phyloP scores from a whole-genome alignment of 1,140 invertebrate genomes.

The Drosophila serrata region DNA sequence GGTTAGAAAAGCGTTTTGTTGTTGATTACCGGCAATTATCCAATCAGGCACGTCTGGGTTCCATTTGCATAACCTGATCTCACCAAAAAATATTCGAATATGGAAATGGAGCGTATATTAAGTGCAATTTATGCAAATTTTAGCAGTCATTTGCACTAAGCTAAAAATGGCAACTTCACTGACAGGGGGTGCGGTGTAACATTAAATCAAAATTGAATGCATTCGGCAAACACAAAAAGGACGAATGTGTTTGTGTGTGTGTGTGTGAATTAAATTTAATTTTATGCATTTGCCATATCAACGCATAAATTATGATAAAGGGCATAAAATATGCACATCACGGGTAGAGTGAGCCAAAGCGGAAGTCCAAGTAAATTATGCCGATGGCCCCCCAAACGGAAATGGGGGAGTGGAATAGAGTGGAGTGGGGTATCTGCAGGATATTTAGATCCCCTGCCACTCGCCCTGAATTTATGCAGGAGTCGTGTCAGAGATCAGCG shows the following conservation, averaged over 20 bases:
- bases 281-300: conserved; percentile 72
- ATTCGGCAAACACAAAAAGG: conserved; percentile 57
- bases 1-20: conserved; percentile 31
- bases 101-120: conserved; percentile 53
- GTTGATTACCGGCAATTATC: conserved; percentile 54
- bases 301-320: conserved; percentile 77
- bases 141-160: conserved; percentile 41
- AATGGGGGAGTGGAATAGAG: conserved; percentile 13
- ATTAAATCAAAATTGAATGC: conserved; percentile 74
- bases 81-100: conserved; percentile 37
- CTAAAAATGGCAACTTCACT: conserved; percentile 31
- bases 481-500: conserved; percentile 63
- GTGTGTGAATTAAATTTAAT: conserved; percentile 67
- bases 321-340: conserved; percentile 64
- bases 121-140: conserved; percentile 66
- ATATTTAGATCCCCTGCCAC: conserved; percentile 11
- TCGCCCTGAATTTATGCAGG: conserved; percentile 46
- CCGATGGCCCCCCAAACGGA: conserved; percentile 42
- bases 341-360: conserved; percentile 42
- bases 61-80: conserved; percentile 32
- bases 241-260: conserved; percentile 18
- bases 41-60: conserved; percentile 38
- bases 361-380: conserved; percentile 68
- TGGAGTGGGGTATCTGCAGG: conserved; percentile 9
- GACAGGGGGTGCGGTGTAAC: conserved; percentile 40